Conservation (phyloP, 2,797 vertebrate genomes). For the Phylloscopus collybita region DNA sequence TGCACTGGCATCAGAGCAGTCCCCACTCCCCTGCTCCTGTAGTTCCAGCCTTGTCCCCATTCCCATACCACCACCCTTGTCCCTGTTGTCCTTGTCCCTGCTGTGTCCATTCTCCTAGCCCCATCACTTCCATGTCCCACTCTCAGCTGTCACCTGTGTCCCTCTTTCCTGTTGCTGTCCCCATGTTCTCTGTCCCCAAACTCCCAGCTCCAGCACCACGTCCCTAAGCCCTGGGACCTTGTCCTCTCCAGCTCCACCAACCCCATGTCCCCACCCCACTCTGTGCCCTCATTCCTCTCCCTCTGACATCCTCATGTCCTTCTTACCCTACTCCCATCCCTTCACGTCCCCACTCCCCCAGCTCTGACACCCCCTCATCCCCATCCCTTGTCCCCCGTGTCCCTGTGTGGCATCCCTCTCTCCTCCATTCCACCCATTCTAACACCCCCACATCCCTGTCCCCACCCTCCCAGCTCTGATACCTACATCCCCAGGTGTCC, state of each 20-base stretch:
- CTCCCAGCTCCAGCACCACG: neutral
- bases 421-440: neutral
- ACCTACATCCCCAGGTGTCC: too few species aligned
- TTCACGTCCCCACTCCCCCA: neutral
- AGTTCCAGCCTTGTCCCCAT: neutral
- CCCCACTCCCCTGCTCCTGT: neutral
- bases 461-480: too few species aligned
- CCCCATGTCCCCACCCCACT: neutral
- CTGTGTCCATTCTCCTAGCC: neutral
- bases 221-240: neutral
- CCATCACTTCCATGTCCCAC: neutral
- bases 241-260: neutral
- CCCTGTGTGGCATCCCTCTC: neutral
- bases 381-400: neutral
- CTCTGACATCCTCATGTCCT: neutral
- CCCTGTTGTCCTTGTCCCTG: neutral
- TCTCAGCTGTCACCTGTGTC: neutral
- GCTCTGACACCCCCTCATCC: neutral
- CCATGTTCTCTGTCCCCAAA: fast-evolving
- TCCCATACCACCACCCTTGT: neutral
- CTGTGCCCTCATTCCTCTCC: neutral
- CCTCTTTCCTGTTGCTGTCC: neutral
- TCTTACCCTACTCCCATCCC: neutral
- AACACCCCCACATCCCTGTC: neutral
- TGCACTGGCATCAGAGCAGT: neutral